phyloP scores from a whole-genome alignment of 1,140 invertebrate species.

The Drosophila ficusphila region DNA sequence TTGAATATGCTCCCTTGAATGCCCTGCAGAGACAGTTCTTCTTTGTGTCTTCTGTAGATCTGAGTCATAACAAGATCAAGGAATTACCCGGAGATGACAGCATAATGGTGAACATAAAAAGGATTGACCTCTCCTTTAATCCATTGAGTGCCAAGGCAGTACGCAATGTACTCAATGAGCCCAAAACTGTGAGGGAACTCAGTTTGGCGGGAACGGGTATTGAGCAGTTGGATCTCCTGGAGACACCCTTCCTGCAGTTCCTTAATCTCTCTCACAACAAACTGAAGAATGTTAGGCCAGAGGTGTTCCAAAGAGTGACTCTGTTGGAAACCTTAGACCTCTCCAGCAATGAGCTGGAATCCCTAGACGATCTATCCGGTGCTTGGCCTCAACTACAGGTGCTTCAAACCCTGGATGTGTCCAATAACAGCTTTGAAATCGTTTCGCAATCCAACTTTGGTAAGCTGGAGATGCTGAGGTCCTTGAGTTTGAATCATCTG shows the following conservation, averaged over 20 bases:
- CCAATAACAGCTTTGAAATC: constrained; percentile 90
- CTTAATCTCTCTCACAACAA: constrained; percentile 93
- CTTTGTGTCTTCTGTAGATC: constrained; percentile 91
- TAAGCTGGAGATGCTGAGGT: constrained; percentile 87
- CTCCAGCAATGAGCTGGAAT: constrained; percentile 89
- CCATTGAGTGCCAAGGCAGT: constrained; percentile 90
- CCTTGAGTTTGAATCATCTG: constrained; percentile 89
- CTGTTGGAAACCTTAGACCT: constrained; percentile 91
- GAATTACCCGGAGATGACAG: constrained; percentile 93
- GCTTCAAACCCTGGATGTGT: constrained; percentile 90
- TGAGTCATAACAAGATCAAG: constrained; percentile 91
- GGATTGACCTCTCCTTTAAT: constrained; percentile 94
- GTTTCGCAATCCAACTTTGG: constrained; percentile 91
- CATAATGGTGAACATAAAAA: constrained; percentile 94
- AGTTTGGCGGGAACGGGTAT: constrained; percentile 93
- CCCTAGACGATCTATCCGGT: constrained; percentile 86
- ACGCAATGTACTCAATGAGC: constrained; percentile 91
- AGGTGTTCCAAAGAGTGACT: constrained; percentile 90
- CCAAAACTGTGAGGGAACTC: constrained; percentile 92
- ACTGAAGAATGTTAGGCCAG: constrained; percentile 87
- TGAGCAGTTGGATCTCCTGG: constrained; percentile 88
- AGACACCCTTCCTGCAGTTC: constrained; percentile 93
- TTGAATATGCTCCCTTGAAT: constrained; percentile 91
- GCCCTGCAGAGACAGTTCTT: constrained; percentile 93
- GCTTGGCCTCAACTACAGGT: constrained; percentile 89